Percentiles rank a stretch among this genome's conserved stretches.
Evolutionary conservation across 2,797 vertebrate genomes (phyloP).

Genomic region (Rachycentron canadum): DNA sequence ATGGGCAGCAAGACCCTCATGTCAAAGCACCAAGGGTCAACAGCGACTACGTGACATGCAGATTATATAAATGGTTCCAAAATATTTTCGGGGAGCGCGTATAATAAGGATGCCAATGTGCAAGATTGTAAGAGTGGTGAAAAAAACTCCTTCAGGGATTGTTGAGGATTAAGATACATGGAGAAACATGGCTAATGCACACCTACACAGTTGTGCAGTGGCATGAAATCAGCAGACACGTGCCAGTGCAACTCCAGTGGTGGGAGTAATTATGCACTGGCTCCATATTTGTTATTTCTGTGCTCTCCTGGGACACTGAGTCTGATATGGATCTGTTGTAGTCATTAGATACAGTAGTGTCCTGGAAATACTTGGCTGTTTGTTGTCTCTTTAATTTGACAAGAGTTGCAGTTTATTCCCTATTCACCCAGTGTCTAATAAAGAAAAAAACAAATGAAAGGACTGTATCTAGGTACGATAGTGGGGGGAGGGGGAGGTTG

Average conservation of each 20-base stretch:
- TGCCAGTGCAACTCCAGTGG: slow-evolving; percentile 64
- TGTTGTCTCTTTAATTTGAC: slow-evolving; percentile 78
- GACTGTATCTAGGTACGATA: slow-evolving; percentile 32
- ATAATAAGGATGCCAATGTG: slow-evolving; percentile 54
- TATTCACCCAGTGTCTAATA: slow-evolving; percentile 39
- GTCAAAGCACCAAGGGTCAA: slow-evolving; percentile 55
- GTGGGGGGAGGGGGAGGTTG: background rate
- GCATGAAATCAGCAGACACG: slow-evolving; percentile 67
- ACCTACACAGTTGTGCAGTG: slow-evolving; percentile 72
- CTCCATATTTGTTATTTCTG: slow-evolving; percentile 75
- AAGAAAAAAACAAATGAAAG: slow-evolving; percentile 46
- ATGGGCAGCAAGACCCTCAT: slow-evolving; percentile 45
- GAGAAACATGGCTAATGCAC: slow-evolving; percentile 72
- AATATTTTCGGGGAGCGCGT: slow-evolving; percentile 23
- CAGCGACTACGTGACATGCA: slow-evolving; percentile 32
- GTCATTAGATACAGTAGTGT: slow-evolving; percentile 79
- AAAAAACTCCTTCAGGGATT: slow-evolving; percentile 66
- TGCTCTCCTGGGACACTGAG: slow-evolving; percentile 65
- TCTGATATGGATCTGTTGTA: slow-evolving; percentile 82
- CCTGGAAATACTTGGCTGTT: slow-evolving; percentile 76
- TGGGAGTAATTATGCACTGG: slow-evolving; percentile 79
- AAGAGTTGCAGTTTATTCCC: slow-evolving; percentile 77
- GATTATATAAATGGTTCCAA: slow-evolving; percentile 50
- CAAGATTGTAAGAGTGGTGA: slow-evolving; percentile 37
- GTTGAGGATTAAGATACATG: slow-evolving; percentile 70